Base-by-base conservation (phyloP, 2,113 vertebrate genomes). In the Hyla sarda region DNA sequence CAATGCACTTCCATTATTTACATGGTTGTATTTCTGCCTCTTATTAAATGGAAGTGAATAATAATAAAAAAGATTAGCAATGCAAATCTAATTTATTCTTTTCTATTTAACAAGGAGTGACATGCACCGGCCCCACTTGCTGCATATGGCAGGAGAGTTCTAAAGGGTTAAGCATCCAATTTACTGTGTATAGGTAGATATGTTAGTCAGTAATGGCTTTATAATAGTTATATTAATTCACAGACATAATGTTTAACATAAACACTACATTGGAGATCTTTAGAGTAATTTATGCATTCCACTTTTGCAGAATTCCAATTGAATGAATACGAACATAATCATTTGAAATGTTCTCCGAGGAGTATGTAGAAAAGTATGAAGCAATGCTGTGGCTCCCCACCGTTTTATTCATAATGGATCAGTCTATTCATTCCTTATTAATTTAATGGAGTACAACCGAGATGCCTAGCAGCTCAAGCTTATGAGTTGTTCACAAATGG, bases 141-240 rank as follows among this genome's bases (percentile, higher is more conserved):
- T 12, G 67, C 4, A 12, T n/a, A 34, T 32, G 12, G 30, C 62
- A 9, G 19, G 19, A 16, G 19, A 25, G 48, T 37, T n/a, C 21
- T 23, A 82, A n/a, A 87, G 85, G 85, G 85, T 87, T 87, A 87
- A 87, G 50, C 30, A 34, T 87, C 91, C 89, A 87, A 90, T 92
- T 89, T 83, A 87, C 88, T 88, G 90, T 79, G 90, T 82, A 87
- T 93, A 94, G 93, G 94, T 95, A 95, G 95, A 95, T 94, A 95
- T 90, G 92, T 92, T 92, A 94, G 93, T 94, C 91, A 90, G 92
- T 97, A 97, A 97, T 96, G 96, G 95, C 93, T 96, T 95, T 94
- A 95, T 98, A 97, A 97, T 97, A 93, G 96, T 95, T 94, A 95
- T 97, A 97, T 97, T 97, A 94, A 95, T 95, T 94, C 95, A 94